These are phyloP conservation scores for Sigmodon hispidus DNA, from an alignment of 2,113 vertebrate species.

Conservation along the genomic window DNA sequence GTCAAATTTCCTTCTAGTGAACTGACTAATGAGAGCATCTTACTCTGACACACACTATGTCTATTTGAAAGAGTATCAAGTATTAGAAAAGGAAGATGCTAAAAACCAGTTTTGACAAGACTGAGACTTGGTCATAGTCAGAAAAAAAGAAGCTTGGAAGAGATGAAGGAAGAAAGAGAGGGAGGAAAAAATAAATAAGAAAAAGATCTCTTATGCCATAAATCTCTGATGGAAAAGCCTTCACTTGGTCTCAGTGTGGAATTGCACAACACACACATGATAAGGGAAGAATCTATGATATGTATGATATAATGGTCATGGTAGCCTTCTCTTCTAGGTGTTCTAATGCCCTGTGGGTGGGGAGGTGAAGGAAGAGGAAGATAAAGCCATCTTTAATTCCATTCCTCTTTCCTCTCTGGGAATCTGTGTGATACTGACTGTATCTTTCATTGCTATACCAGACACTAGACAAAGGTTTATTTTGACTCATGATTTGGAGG, in stretches of 20 bases:
- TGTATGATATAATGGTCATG: neutral
- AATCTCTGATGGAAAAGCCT: neutral
- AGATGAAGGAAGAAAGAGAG: no score
- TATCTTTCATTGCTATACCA: neutral
- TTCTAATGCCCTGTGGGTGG: neutral
- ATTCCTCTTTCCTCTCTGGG: neutral
- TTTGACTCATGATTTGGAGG: neutral
- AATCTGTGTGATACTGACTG: neutral
- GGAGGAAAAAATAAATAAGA: no score
- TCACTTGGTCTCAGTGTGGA: neutral
- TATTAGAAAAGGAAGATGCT: neutral
- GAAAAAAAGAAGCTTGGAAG: neutral
- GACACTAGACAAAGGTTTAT: neutral
- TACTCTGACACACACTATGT: neutral
- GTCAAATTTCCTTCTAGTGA: neutral
- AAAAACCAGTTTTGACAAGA: neutral
- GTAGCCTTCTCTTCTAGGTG: neutral
- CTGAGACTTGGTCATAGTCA: neutral
- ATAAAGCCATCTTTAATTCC: neutral
- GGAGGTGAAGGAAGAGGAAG: neutral
- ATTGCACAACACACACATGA: neutral
- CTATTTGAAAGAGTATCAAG: neutral
- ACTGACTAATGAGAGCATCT: neutral
- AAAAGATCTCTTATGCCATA: neutral
- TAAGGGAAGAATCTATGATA: neutral